Evolutionary conservation across 2,888 invertebrate genomes (phyloP), one percentile per base, ranked within the genome.

Genomic region (Perizoma flavofasciatum): DNA sequence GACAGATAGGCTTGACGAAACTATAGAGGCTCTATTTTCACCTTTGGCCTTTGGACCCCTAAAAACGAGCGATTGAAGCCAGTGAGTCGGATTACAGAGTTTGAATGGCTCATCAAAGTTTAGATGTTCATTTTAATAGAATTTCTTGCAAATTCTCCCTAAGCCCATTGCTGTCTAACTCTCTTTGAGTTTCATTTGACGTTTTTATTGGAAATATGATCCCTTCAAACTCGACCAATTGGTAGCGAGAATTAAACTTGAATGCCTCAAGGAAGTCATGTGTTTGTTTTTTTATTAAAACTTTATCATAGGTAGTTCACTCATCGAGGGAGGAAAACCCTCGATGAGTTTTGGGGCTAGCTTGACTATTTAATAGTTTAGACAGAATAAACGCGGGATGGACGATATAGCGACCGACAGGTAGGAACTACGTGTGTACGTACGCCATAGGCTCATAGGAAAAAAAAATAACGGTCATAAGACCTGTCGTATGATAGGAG

Each of bases 51-150:
- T 22, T 22, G 22, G 22, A 22, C 1, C 22, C 22, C 22, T 22
- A 22, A 22, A n/a, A 22, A 22, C 32, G 39, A 61, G 64, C 43
- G 53, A 53, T 44, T 0, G 6, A 57, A 58, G 46, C 5, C n/a
- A 58, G 52, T 53, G 45, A 49, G 65, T 55, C 34, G n/a, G 51
- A 51, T 65, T 63, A 62, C 43, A 65, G 22, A n/a, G 49, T 58
- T 55, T 59, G 70, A 75, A 65, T 67, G 74, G 69, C 73, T 75
- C 73, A 71, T 80, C 75, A 78, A 78, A 80, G 72, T 79, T 75
- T 72, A 68, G 72, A 77, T 79, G 76, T 78, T 77, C 77, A 75
- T 78, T 80, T 75, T 79, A 79, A 79, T 77, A 79, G 75, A 79
- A 79, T 75, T 77, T 73, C 67, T 71, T 65, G 63, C 67, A 75